phyloP scores from a whole-genome alignment of 2,797 vertebrate species.

The Atherinosoma microstoma region DNA sequence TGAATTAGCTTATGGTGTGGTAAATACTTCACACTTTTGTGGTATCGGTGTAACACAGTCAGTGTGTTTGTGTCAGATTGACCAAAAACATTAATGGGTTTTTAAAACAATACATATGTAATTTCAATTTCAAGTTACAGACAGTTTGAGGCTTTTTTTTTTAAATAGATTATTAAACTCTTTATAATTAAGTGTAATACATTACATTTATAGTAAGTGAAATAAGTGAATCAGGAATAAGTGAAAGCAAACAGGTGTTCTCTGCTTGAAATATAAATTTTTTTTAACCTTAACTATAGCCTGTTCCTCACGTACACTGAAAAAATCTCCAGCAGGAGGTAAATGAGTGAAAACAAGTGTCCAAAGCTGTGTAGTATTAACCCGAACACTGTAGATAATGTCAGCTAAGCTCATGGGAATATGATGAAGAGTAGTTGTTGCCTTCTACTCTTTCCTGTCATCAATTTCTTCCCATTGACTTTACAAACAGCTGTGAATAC shows the following conservation, averaged over 20 bases:
- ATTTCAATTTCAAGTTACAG: background rate
- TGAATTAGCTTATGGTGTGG: background rate
- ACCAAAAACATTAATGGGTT: background rate
- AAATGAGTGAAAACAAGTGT: background rate
- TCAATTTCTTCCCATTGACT: background rate
- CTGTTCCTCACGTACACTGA: constrained; percentile 4
- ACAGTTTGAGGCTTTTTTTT: no score
- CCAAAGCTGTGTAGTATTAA: background rate
- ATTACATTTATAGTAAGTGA: no score
- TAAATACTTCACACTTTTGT: background rate
- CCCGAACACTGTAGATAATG: background rate
- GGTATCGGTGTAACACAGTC: no score
- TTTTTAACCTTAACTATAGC: constrained; percentile 1
- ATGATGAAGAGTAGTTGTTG: background rate
- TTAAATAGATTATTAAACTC: background rate
- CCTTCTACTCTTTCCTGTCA: background rate
- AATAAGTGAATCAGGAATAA: no score
- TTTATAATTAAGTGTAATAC: background rate
- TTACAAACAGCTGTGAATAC: no score
- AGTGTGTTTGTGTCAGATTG: background rate
- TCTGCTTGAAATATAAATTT: background rate
- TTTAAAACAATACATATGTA: background rate
- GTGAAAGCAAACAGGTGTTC: background rate
- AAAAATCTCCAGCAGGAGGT: background rate
- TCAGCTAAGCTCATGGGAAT: background rate